These are phyloP conservation scores for Holothuria glaberrima DNA, from an alignment of 35 echinoderm and acorn worm genomes.

Conservation along the genomic window DNA sequence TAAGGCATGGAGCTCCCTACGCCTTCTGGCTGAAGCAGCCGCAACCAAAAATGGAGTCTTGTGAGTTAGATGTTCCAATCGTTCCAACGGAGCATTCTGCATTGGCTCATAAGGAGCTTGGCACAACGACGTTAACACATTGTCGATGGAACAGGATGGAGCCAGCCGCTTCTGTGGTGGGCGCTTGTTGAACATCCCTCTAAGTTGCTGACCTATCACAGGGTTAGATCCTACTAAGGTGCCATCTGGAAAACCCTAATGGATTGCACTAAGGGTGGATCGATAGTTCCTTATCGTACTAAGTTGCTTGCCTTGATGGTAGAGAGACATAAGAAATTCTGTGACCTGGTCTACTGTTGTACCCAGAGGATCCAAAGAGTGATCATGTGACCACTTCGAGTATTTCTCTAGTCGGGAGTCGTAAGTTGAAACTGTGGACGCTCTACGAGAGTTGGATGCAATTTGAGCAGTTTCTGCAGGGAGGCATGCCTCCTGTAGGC, in stretches of 20 bases:
- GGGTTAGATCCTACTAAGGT: not conserved
- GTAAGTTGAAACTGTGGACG: conserved; percentile 15
- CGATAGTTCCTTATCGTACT: not conserved
- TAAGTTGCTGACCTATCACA: too few relatives aligned
- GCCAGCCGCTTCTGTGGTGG: not conserved
- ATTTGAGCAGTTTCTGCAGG: conserved; percentile 22
- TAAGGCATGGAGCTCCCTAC: not conserved
- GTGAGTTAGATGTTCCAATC: too few relatives aligned
- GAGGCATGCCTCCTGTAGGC: conserved; percentile 3
- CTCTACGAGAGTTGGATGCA: conserved; percentile 23
- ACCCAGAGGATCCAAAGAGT: conserved; percentile 7
- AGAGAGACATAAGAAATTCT: conserved; percentile 29
- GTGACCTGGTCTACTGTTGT: not conserved
- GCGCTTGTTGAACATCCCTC: not conserved
- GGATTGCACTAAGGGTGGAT: not conserved
- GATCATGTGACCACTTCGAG: not conserved
- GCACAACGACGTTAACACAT: not conserved
- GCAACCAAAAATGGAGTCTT: not conserved
- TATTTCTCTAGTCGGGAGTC: conserved; percentile 8
- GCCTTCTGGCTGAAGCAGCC: not conserved
- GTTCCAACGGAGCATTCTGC: too few relatives aligned
- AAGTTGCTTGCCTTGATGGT: not conserved
- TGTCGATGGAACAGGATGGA: not conserved
- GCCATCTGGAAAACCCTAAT: conserved; percentile 10
- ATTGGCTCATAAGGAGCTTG: not conserved